Percentiles rank a stretch among this genome's conserved stretches.
Conservation (phyloP, 2,888 invertebrate species). For the Aethes cnicana region DNA sequence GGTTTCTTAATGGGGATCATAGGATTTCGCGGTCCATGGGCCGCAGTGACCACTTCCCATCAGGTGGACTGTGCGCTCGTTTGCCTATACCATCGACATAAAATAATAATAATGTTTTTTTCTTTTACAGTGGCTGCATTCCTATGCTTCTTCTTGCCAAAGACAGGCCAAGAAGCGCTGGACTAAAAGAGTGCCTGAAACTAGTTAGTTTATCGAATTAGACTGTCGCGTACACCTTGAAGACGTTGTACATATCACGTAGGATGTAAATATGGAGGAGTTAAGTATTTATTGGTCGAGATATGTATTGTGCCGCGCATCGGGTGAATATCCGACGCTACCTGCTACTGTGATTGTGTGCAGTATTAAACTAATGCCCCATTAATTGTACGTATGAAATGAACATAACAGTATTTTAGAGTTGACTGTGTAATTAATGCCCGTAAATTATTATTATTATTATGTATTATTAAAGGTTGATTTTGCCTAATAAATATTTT, state of each 20-base stretch:
- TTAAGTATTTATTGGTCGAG: slow-evolving; percentile 58
- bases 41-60: too few relatives aligned
- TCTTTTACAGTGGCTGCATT: slow-evolving; percentile 86
- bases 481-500: slow-evolving; percentile 52
- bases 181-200: slow-evolving; percentile 73
- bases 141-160: slow-evolving; percentile 88
- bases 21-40: too few relatives aligned
- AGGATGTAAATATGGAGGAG: slow-evolving; percentile 76
- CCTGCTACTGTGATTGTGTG: slow-evolving; percentile 60
- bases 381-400: slow-evolving; percentile 55
- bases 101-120: too few relatives aligned
- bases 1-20: too few relatives aligned
- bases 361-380: slow-evolving; percentile 62
- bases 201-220: slow-evolving; percentile 68
- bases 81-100: too few relatives aligned
- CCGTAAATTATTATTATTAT: slow-evolving; percentile 77
- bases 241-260: slow-evolving; percentile 73
- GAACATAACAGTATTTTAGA: slow-evolving; percentile 77
- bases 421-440: slow-evolving; percentile 78
- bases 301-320: slow-evolving; percentile 38
- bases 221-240: slow-evolving; percentile 50
- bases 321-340: slow-evolving; percentile 44
- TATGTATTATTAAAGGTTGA: slow-evolving; percentile 76
- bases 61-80: too few relatives aligned
- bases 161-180: slow-evolving; percentile 87